phyloP scores from a whole-genome alignment of 2,797 vertebrate genomes.

The Tympanoctomys barrerae region DNA sequence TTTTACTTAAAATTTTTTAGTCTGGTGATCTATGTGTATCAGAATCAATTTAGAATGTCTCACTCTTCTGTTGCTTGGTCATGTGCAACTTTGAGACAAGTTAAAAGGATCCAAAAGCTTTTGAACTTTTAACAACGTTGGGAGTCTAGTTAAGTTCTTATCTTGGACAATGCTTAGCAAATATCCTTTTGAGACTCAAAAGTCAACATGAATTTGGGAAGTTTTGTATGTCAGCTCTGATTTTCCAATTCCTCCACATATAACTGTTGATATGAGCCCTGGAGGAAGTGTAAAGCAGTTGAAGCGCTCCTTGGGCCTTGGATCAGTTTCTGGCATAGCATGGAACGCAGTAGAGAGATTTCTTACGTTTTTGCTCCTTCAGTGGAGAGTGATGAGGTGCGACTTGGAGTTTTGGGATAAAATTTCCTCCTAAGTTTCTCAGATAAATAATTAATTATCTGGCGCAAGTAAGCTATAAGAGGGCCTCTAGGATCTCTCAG shows the following conservation, averaged over 20 bases:
- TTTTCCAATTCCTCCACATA: slow-evolving; percentile 34
- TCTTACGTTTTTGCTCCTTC: neutral
- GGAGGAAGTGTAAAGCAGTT: neutral
- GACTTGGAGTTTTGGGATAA: slow-evolving; percentile 35
- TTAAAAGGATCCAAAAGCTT: slow-evolving; percentile 11
- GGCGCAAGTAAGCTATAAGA: neutral
- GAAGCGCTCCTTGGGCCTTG: neutral
- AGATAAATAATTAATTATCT: slow-evolving; percentile 3
- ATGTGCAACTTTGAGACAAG: slow-evolving; percentile 22
- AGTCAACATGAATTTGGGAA: neutral
- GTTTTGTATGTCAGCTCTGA: neutral
- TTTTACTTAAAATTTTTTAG: slow-evolving; percentile 60
- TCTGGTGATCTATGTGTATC: slow-evolving; percentile 45
- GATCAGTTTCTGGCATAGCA: neutral
- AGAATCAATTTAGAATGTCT: slow-evolving; percentile 57
- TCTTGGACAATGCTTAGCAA: slow-evolving; percentile 43
- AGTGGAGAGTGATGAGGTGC: slow-evolving; percentile 13
- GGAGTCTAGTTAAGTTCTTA: slow-evolving; percentile 38
- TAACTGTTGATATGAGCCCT: neutral
- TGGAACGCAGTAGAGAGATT: neutral
- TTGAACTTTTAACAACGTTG: slow-evolving; percentile 57
- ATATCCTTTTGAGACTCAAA: slow-evolving; percentile 34
- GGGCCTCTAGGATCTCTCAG: neutral
- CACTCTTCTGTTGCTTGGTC: slow-evolving; percentile 11
- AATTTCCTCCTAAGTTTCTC: slow-evolving; percentile 19